Evolutionary conservation across 2,113 vertebrate species (phyloP).

Genomic region (Pterocles orientalis): DNA sequence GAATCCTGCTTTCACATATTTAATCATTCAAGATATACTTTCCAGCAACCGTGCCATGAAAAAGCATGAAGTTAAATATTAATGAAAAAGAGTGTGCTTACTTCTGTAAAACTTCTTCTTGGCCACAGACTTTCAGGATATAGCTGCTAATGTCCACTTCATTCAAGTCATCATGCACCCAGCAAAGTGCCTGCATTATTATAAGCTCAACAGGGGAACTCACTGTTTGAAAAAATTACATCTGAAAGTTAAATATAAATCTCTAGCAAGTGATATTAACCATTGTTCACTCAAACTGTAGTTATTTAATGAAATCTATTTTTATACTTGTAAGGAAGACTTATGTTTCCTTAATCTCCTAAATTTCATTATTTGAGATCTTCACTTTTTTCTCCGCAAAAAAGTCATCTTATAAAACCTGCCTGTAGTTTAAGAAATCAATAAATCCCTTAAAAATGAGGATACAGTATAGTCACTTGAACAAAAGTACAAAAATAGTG

Average conservation of each 20-base stretch:
- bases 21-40: neutral
- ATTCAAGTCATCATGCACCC: constrained; percentile 97
- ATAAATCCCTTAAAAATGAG: neutral
- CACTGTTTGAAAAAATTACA: constrained; percentile 78
- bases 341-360: neutral
- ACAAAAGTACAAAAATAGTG: neutral
- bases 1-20: neutral
- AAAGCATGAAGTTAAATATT: neutral
- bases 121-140: constrained; percentile 95
- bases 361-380: neutral
- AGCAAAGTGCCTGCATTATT: constrained; percentile 98
- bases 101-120: constrained; percentile 96
- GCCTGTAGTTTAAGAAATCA: neutral
- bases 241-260: constrained; percentile 1
- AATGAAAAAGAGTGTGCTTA: constrained; percentile 77
- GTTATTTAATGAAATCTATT: neutral
- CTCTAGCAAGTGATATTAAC: neutral
- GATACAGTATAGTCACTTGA: neutral
- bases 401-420: neutral
- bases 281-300: neutral
- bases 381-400: neutral
- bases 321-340: neutral
- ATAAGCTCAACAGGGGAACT: constrained; percentile 95
- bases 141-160: constrained; percentile 94
- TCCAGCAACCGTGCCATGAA: neutral